These are phyloP conservation scores for Heterodera filipjevi DNA, from an alignment of 2,888 invertebrate species.

Conservation along the genomic window DNA sequence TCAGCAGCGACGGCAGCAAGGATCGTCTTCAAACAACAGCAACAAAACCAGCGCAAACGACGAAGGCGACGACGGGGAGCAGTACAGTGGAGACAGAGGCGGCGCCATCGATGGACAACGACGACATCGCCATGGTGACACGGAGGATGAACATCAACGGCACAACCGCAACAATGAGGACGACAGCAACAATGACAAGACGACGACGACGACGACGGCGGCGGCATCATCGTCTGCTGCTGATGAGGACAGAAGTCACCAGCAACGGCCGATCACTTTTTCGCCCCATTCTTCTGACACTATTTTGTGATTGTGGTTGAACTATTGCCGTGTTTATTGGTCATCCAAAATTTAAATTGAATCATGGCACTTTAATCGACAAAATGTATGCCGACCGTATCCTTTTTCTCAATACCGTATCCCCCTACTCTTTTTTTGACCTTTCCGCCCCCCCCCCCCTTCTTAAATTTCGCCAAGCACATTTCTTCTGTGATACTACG, in stretches of 20 bases:
- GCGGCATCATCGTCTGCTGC: not conserved
- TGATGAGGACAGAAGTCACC: not conserved
- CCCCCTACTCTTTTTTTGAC: not conserved
- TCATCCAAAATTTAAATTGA: not conserved
- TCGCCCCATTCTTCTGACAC: not conserved
- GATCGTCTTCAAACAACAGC: no score
- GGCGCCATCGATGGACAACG: not conserved
- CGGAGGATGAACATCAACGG: not conserved
- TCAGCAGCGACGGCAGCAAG: no score
- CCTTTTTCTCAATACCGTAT: not conserved
- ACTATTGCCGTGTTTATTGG: not conserved
- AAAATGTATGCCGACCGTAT: not conserved
- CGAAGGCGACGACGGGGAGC: not conserved
- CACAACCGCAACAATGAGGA: no score
- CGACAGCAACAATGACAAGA: no score
- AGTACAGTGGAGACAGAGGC: not conserved
- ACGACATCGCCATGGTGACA: not conserved
- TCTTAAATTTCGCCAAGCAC: not conserved
- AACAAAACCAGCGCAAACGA: not conserved
- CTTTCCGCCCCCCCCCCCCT: not conserved
- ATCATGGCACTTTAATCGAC: not conserved
- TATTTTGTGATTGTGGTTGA: not conserved
- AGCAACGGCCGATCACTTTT: not conserved
- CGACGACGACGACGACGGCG: no score
- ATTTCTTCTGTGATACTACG: slow-evolving; percentile 2